Evolutionary conservation across 1,140 invertebrate species (phyloP).

Genomic region (Colletes latitarsis): DNA sequence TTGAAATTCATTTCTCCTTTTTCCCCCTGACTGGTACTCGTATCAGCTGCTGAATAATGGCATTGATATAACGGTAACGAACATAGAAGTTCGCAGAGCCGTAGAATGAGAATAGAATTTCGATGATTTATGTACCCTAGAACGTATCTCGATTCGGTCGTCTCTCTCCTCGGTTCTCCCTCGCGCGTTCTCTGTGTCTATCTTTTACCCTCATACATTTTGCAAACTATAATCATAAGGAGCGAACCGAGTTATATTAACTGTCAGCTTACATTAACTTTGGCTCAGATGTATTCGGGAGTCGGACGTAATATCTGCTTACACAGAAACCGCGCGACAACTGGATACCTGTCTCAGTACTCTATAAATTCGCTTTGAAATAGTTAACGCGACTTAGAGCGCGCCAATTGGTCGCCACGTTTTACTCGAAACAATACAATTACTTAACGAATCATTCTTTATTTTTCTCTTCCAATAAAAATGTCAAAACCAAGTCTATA

Average conservation of each 20-base stretch:
- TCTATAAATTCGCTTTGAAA: too few species aligned
- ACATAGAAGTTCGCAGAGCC: background rate
- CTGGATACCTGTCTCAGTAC: conserved; percentile 6
- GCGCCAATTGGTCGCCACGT: background rate
- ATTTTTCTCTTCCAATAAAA: too few species aligned
- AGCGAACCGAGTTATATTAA: conserved; percentile 44
- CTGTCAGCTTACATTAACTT: conserved; percentile 46
- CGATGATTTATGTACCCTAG: conserved; percentile 29
- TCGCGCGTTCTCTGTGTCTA: background rate
- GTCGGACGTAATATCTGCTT: conserved; percentile 30
- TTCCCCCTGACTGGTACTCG: background rate
- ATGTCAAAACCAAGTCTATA: too few species aligned
- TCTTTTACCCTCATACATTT: conserved; percentile 24
- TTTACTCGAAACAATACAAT: too few species aligned
- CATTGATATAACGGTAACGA: conserved; percentile 6
- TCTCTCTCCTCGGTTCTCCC: conserved; percentile 12
- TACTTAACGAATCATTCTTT: too few species aligned
- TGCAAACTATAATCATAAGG: conserved; percentile 35
- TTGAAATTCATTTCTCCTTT: background rate
- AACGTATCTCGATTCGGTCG: conserved; percentile 26
- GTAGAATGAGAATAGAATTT: conserved; percentile 4
- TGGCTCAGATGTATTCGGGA: conserved; percentile 3
- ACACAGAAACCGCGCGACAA: conserved; percentile 2
- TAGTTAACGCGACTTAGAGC: background rate
- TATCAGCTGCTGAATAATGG: background rate